Evolutionary conservation across 2,797 vertebrate genomes (phyloP).

Genomic region (Sebastes minor): DNA sequence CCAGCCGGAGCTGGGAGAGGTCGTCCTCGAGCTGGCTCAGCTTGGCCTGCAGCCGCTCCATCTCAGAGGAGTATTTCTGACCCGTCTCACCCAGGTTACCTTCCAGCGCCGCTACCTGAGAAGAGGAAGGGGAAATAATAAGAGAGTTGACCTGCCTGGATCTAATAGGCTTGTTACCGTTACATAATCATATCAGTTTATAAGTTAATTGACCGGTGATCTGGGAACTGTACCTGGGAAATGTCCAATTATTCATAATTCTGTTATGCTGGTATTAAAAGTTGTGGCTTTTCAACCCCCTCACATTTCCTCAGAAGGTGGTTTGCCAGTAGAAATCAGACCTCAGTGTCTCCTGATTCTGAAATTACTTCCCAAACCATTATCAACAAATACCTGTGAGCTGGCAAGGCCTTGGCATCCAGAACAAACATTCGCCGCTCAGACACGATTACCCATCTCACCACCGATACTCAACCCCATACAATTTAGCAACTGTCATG

Average conservation of each 20-base stretch:
- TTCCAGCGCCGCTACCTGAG: slow-evolving; percentile 79
- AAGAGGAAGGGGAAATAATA: background rate
- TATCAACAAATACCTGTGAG: slow-evolving; percentile 41
- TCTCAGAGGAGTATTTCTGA: slow-evolving; percentile 81
- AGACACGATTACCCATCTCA: slow-evolving; percentile 24
- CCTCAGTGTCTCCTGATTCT: slow-evolving; percentile 13
- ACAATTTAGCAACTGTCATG: slow-evolving; percentile 24
- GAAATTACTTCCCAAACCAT: slow-evolving; percentile 46
- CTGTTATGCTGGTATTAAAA: background rate
- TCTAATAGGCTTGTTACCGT: background rate
- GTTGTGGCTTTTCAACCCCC: background rate
- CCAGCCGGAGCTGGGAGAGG: slow-evolving; percentile 82
- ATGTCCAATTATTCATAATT: background rate
- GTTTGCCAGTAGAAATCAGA: slow-evolving; percentile 20
- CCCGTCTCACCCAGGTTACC: slow-evolving; percentile 81
- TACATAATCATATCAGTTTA: background rate
- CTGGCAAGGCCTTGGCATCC: slow-evolving; percentile 26
- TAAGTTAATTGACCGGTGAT: background rate
- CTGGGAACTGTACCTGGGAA: background rate
- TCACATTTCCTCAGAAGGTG: background rate
- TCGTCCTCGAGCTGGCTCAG: slow-evolving; percentile 84
- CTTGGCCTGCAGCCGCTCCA: slow-evolving; percentile 83
- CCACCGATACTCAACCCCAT: slow-evolving; percentile 12
- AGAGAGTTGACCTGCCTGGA: background rate
- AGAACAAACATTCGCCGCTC: slow-evolving; percentile 29